phyloP scores from a whole-genome alignment of 1,140 invertebrate species.

The Ceratoteleas bidentatus region DNA sequence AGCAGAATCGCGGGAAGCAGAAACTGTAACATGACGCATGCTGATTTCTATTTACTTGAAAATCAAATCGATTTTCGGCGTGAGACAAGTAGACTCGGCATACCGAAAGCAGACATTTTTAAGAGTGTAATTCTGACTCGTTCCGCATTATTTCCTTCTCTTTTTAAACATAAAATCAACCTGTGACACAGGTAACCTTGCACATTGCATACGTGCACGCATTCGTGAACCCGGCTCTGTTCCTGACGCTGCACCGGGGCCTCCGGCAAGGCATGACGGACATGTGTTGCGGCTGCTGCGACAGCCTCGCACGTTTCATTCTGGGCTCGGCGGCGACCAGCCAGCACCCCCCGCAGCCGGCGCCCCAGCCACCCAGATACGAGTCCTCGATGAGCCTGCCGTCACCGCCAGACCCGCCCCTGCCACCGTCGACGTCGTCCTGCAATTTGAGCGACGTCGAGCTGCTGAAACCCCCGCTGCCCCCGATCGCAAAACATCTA shows the following conservation, averaged over 20 bases:
- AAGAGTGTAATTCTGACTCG: too few species aligned
- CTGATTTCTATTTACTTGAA: too few species aligned
- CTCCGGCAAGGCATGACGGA: slow-evolving; percentile 87
- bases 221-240: slow-evolving; percentile 91
- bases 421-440: slow-evolving; percentile 51
- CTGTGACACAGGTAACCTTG: slow-evolving; percentile 87
- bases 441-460: slow-evolving; percentile 57
- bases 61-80: too few species aligned
- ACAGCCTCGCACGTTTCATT: slow-evolving; percentile 82
- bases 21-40: too few species aligned
- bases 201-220: slow-evolving; percentile 94
- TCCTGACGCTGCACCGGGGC: slow-evolving; percentile 89
- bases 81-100: too few species aligned
- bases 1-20: too few species aligned
- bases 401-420: slow-evolving; percentile 54
- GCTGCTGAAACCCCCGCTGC: slow-evolving; percentile 52
- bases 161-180: slow-evolving; percentile 14
- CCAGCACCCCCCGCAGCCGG: slow-evolving; percentile 18
- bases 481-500: slow-evolving; percentile 53
- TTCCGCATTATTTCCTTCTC: too few species aligned
- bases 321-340: slow-evolving; percentile 43
- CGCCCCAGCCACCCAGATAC: slow-evolving; percentile 51
- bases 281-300: slow-evolving; percentile 87
- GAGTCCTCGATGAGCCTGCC: slow-evolving; percentile 57
- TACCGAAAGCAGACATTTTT: too few species aligned